Conservation (phyloP, 2,113 vertebrate species). For the Myodes glareolus region DNA sequence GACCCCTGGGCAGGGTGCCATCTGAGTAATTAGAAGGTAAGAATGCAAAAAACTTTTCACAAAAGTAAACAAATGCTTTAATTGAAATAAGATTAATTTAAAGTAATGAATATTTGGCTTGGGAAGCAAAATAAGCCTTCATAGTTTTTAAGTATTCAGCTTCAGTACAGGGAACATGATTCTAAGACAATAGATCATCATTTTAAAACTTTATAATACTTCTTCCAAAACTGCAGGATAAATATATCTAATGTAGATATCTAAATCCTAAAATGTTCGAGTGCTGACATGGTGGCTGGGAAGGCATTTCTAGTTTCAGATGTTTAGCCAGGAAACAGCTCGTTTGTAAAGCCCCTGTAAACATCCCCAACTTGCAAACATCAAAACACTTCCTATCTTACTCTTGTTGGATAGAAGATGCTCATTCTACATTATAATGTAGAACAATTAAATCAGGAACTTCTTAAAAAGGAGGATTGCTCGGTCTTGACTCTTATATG, state of each 20-base stretch:
- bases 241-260: background rate
- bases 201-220: slow-evolving; percentile 31
- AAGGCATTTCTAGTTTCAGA: background rate
- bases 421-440: background rate
- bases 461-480: slow-evolving; percentile 37
- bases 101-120: slow-evolving; percentile 8
- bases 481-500: slow-evolving; percentile 20
- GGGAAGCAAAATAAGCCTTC: slow-evolving; percentile 9
- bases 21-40: slow-evolving; percentile 34
- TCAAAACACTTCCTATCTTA: background rate
- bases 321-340: background rate
- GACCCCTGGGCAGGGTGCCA: background rate
- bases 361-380: background rate
- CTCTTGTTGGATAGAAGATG: background rate
- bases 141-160: slow-evolving; percentile 17
- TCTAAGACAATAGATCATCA: background rate
- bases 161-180: background rate
- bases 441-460: slow-evolving; percentile 6
- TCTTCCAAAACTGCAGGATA: slow-evolving; percentile 7
- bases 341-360: background rate
- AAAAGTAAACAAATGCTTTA: slow-evolving; percentile 24
- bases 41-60: background rate
- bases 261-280: background rate
- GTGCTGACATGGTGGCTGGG: background rate
- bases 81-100: slow-evolving; percentile 28